Base-by-base conservation (phyloP, 2,888 invertebrate species). In the Cremastinae sp. region DNA sequence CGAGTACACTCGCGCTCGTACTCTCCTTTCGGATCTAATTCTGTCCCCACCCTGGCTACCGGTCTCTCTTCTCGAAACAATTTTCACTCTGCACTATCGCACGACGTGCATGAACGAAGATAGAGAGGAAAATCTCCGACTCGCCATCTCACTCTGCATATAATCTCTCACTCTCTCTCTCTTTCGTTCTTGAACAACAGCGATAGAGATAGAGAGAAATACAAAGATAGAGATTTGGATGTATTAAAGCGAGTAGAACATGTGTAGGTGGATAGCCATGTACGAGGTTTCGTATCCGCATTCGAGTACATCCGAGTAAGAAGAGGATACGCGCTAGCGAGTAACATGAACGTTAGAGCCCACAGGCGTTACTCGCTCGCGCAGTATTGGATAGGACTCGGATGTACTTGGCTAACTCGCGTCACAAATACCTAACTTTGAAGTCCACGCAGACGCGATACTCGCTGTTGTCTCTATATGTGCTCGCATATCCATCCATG, bases 11-110 rank as follows among this genome's bases (percentile, higher is more conserved):
- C 59, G 41, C 51, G 73, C 71, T 64, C 71, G 64, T 75, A 78
- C 72, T 76, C 79, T 76, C 74, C 74, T 74, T 73, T 76, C 70
- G 72, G 71, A 61, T 74, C 69, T 76, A 53, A 72, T 71, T 64
- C 70, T 53, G 53, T 45, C 62, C 41, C 51, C 66, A 8, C 43
- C 72, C 45, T 47, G 28, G 28, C 28, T 49, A 37, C 47, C 56
- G 39, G 56, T 68, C 66, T 68, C 37, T 64, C 62, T 64, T 55
- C 47, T 55, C 20, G 62, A 56, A 71, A 78, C 66, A 74, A 74
- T 74, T 71, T 74, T 71, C 53, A 66, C 71, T 70, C 77, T 43
- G 49, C 59, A 66, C 69, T 58, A 49, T 58, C 41, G 12, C 62
- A 10, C 51, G 14, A 66, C 41, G 62, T 70, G 71, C 55, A 47